Base-by-base conservation (phyloP, 2,888 invertebrate genomes). In the Drosophila paranaensis region DNA sequence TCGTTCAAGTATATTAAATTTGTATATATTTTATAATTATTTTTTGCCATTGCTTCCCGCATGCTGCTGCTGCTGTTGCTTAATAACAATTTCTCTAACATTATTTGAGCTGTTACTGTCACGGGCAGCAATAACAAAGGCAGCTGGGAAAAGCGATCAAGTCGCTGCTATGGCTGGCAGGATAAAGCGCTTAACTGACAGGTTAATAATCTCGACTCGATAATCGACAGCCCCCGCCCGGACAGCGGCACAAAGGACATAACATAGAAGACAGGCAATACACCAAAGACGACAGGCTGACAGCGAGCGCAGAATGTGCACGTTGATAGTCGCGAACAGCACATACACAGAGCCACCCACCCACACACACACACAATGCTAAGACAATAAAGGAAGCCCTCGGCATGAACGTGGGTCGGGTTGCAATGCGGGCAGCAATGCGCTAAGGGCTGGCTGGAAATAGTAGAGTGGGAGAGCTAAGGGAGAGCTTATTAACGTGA, bases 161-260 rank as follows among this genome's bases (percentile, higher is more conserved):
- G 65, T 70, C 71, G 56, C 62, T 56, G 64, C 60, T 65, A 66
- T 77, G 56, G 65, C 79, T 66, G 70, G 73, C 77, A 69, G 82
- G 68, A 88, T 88, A 85, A 85, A 88, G 71, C 88, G 82, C 85
- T 88, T 76, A 88, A 81, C 90, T 86, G 86, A 88, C 86, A 86
- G 86, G 90, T 90, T 89, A 86, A 86, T 86, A 86, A 86, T 90
- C 90, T 90, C 81, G 86, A 86, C 81, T 83, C 88, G 86, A 88
- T 86, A 86, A 86, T 86, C 86, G 90, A 89, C 88, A 88, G 80
- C 67, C 74, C 67, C 74, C 57, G 54, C 53, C 74, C 43, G 55
- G 74, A 73, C 62, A 54, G 37, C 50, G 43, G 39, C 46, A 53
- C 63, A 64, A 64, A 48, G 64, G 71, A 64, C 71, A 65, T 40